Evolutionary conservation across 2,888 invertebrate genomes (phyloP), one percentile per base, ranked within the genome.

Genomic region (Pharmacophagus antenor): DNA sequence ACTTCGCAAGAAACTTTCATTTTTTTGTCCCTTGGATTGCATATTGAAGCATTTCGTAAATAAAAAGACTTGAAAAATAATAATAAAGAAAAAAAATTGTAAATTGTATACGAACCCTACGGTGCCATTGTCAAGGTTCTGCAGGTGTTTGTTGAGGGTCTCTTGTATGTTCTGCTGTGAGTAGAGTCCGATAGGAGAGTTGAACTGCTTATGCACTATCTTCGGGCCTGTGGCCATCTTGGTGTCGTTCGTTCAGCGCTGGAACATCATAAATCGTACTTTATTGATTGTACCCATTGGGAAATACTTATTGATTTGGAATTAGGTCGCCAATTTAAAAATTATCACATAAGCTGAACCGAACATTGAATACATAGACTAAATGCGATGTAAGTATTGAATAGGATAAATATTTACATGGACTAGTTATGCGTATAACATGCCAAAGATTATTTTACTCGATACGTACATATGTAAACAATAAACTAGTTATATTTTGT

Each of bases 191-290:
- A 97, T 95, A 67, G 97, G 96, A 68, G 96, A 95, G 90, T 97
- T 97, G 92, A 96, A 97, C 88, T 97, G 96, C 88, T 95, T 96
- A 92, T 96, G 96, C 71, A 96, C 95, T 85, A 96, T 90, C 75
- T 94, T 93, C 74, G 92, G 92, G 86, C 93, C 92, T 76, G 92
- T 92, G 77, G 95, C 93, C 95, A 95, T 95, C 82, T 90, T 93
- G 77, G 71, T 77, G 82, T 90, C 90, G 90, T 90, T 86, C 85
- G 84, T 90, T 88, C 77, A 80, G 79, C 90, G 89, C 90, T 90
- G 88, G 61, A 89, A 88, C 62, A 62, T 64, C 7, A 27, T 6
- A 48, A 23, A 52, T 57, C 55, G 23, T 56, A 46, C 23, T 21
- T 37, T 37, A 37, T 37, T 37, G 37, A 7, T 37, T 37, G 37